A percentile compares a stretch with the other conserved stretches of the same genome.
These are phyloP conservation scores for Nannoperca australis DNA, from an alignment of 2,797 vertebrate genomes.

Conservation along the genomic window DNA sequence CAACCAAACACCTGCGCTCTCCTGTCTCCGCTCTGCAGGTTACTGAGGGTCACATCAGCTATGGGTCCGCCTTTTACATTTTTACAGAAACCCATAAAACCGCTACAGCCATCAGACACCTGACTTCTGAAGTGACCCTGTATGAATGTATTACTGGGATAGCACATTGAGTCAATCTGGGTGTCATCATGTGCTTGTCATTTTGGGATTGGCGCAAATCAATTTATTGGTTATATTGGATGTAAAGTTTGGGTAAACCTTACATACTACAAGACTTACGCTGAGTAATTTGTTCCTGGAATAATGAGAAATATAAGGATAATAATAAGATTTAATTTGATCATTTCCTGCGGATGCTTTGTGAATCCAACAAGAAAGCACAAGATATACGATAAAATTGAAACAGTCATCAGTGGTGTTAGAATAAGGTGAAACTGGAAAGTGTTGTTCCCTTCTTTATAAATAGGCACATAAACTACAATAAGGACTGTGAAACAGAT, in stretches of 20 bases:
- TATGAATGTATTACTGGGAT: slow-evolving; percentile 1
- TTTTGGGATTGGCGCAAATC: neutral
- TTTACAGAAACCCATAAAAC: slow-evolving; percentile 13
- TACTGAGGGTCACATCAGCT: slow-evolving; percentile 29
- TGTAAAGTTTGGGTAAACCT: neutral
- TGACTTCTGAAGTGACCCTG: slow-evolving; percentile 17
- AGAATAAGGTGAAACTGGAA: neutral
- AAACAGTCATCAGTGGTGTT: neutral
- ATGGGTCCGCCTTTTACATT: slow-evolving; percentile 21
- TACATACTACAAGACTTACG: neutral
- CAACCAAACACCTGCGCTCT: slow-evolving; percentile 34
- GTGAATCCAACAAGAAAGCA: neutral
- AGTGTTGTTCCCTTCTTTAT: neutral
- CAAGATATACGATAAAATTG: neutral
- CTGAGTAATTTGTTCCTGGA: slow-evolving; percentile 1
- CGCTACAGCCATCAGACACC: slow-evolving; percentile 1
- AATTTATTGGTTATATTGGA: neutral
- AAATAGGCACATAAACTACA: neutral
- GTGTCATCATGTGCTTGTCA: neutral
- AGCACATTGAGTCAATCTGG: slow-evolving; percentile 1
- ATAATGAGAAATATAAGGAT: neutral
- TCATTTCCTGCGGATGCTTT: neutral
- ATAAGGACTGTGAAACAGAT: neutral
- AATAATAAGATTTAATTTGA: neutral
- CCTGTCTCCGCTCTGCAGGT: slow-evolving; percentile 34